A percentile compares a stretch with the other conserved stretches of the same genome.
Evolutionary conservation across 2,113 vertebrate species (phyloP).

Genomic region (Motacilla tschutschensis): DNA sequence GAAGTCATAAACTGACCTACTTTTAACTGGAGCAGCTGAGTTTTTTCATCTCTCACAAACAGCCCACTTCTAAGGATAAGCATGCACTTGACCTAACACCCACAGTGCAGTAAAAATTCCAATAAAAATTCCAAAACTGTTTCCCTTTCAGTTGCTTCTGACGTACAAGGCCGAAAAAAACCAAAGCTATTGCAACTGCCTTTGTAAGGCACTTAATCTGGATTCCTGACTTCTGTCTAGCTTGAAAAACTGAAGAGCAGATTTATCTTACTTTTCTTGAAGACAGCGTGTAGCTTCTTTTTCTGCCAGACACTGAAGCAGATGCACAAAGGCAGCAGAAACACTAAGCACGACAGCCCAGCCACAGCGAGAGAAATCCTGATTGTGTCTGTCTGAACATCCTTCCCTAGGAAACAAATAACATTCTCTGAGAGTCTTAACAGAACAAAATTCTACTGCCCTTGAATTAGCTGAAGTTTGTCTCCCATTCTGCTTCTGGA

Average conservation of each 20-base stretch:
- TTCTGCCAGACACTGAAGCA: slow-evolving; percentile 9
- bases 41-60: neutral
- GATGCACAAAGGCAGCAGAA: neutral
- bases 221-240: neutral
- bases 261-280: slow-evolving; percentile 71
- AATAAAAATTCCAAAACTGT: neutral
- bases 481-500: neutral
- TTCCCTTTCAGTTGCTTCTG: neutral
- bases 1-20: neutral
- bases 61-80: neutral
- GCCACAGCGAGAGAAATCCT: neutral
- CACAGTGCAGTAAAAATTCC: neutral
- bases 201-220: neutral
- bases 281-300: slow-evolving; percentile 46
- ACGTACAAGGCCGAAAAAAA: neutral
- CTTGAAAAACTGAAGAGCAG: neutral
- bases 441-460: neutral
- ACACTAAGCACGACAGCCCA: neutral
- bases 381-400: neutral
- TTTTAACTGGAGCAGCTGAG: neutral
- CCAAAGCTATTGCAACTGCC: neutral
- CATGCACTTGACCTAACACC: neutral
- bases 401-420: slow-evolving; percentile 21
- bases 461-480: neutral
- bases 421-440: neutral